Evolutionary conservation across 2,888 invertebrate genomes (phyloP).

Genomic region (Tinea semifulvella): DNA sequence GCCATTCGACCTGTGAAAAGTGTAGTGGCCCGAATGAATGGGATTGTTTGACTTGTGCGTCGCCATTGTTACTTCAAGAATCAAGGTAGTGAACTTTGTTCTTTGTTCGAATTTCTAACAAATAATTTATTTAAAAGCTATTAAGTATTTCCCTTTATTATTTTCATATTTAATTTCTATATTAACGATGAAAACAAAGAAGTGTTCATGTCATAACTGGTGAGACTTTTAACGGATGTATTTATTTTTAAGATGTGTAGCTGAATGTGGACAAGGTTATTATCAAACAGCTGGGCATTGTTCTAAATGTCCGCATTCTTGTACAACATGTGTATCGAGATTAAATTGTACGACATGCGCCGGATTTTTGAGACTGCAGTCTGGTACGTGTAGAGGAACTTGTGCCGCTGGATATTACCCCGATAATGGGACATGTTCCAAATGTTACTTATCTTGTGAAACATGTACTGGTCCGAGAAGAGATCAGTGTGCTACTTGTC

Average conservation of each 20-base stretch:
- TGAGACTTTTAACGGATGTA: neutral
- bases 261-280: slow-evolving; percentile 80
- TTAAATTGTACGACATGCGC: slow-evolving; percentile 84
- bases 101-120: slow-evolving; percentile 2
- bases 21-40: slow-evolving; percentile 83
- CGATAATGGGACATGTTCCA: slow-evolving; percentile 83
- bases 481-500: slow-evolving; percentile 86
- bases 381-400: slow-evolving; percentile 81
- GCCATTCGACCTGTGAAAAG: slow-evolving; percentile 85
- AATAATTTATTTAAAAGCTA: neutral
- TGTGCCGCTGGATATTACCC: slow-evolving; percentile 86
- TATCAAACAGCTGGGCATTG: slow-evolving; percentile 79
- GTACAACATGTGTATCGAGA: slow-evolving; percentile 78
- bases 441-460: slow-evolving; percentile 85
- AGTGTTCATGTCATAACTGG: too few species aligned
- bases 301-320: slow-evolving; percentile 81
- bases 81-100: slow-evolving; percentile 38
- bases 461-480: slow-evolving; percentile 85
- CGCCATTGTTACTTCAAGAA: slow-evolving; percentile 77
- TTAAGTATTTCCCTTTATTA: neutral
- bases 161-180: too few species aligned
- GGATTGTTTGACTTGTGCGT: slow-evolving; percentile 80
- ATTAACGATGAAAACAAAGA: too few species aligned
- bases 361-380: slow-evolving; percentile 79
- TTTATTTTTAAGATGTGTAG: slow-evolving; percentile 70